These are phyloP conservation scores for Setophaga petechia DNA, from an alignment of 2,113 vertebrate genomes.

Conservation along the genomic window DNA sequence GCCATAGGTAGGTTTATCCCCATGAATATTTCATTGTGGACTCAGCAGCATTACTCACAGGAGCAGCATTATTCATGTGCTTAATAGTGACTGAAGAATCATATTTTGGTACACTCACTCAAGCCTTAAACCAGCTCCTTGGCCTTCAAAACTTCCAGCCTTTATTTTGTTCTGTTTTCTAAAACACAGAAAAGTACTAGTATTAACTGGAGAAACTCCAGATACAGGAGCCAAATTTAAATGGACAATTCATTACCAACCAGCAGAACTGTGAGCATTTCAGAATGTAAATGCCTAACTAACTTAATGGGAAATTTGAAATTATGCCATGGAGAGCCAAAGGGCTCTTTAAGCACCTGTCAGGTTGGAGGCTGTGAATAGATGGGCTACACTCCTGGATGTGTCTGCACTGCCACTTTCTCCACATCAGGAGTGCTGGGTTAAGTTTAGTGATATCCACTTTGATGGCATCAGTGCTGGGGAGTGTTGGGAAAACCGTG, in stretches of 20 bases:
- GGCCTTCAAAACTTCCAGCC: fast-evolving
- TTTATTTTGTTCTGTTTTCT: not conserved
- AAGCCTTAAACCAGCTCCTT: not conserved
- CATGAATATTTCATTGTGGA: not conserved
- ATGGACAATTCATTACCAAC: not conserved
- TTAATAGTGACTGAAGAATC: not conserved
- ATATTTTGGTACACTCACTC: fast-evolving
- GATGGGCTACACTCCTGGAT: not conserved
- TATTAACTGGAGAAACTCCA: not conserved
- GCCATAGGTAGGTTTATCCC: not conserved
- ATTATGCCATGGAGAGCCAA: not conserved
- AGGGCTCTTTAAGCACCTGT: not conserved
- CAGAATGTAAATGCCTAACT: not conserved
- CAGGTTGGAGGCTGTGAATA: not conserved
- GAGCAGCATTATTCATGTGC: not conserved
- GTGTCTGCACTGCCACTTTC: not conserved
- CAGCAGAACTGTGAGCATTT: not conserved
- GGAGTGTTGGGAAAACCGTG: not conserved
- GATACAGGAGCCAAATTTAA: not conserved
- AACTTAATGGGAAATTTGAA: not conserved
- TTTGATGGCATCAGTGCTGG: not conserved
- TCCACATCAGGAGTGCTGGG: not conserved
- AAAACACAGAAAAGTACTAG: not conserved
- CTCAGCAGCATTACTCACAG: not conserved
- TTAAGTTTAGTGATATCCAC: not conserved